These are phyloP conservation scores for Cryptoprocta ferox DNA, from an alignment of 2,797 vertebrate species.

Conservation along the genomic window DNA sequence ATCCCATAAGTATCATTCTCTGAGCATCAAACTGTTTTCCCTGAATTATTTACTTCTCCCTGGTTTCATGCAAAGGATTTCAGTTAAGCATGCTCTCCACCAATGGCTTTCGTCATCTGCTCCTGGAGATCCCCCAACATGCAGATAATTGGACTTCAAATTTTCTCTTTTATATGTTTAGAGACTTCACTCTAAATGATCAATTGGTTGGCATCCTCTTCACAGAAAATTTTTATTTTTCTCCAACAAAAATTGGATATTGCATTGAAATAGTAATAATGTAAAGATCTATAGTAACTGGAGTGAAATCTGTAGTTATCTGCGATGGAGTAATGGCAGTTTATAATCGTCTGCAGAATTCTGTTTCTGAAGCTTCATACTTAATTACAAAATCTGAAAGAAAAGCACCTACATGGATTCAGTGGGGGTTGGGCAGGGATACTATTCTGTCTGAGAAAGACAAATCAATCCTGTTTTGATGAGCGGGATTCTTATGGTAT, in stretches of 20 bases:
- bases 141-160: not conserved
- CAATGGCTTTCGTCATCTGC: not conserved
- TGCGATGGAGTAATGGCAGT: not conserved
- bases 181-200: not conserved
- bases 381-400: not conserved
- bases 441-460: not conserved
- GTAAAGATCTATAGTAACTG: not conserved
- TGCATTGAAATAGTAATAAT: not conserved
- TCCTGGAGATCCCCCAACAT: not conserved
- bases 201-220: not conserved
- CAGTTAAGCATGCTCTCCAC: not conserved
- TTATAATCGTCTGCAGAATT: not conserved
- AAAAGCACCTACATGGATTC: not conserved
- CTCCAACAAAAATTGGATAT: not conserved
- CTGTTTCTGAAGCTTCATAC: constrained; percentile 16
- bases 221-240: not conserved
- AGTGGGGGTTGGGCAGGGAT: not conserved
- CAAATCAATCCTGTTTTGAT: not conserved
- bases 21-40: not conserved
- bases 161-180: not conserved
- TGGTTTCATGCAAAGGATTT: not conserved
- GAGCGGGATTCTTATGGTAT: not conserved
- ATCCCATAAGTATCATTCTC: constrained; percentile 8
- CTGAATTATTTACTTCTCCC: not conserved
- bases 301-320: not conserved